These are phyloP conservation scores for Limulus polyphemus DNA, from an alignment of 2,888 invertebrate genomes.

Conservation along the genomic window DNA sequence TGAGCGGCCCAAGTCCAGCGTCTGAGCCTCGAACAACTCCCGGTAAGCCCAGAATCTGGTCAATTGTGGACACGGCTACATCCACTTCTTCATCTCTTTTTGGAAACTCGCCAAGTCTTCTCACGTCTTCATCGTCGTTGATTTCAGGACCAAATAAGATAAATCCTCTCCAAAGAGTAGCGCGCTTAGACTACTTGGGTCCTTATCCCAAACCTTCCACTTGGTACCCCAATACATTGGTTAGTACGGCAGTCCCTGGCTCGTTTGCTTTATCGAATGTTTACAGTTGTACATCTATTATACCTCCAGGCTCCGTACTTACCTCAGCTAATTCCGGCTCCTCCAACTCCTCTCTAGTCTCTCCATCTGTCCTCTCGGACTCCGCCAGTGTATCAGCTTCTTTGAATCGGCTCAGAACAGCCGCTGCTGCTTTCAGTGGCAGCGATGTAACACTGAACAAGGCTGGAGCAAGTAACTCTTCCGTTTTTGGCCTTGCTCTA, in stretches of 20 bases:
- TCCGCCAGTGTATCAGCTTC: conserved; percentile 19
- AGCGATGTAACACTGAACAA: too few species aligned
- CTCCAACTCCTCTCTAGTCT: conserved; percentile 14
- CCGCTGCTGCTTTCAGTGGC: conserved; percentile 16
- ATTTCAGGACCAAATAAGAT: too few species aligned
- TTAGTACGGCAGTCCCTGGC: conserved; percentile 14
- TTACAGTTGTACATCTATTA: conserved; percentile 22
- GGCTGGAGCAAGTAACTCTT: too few species aligned
- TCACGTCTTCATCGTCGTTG: conserved; percentile 14
- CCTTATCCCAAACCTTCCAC: conserved; percentile 12
- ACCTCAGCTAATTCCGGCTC: conserved; percentile 6
- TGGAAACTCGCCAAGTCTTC: conserved; percentile 9
- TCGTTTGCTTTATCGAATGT: conserved; percentile 22
- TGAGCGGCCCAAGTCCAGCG: conserved; percentile 1
- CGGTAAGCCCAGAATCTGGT: conserved; percentile 30
- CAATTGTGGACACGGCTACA: conserved; percentile 30
- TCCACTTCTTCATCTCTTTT: conserved; percentile 8
- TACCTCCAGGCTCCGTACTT: conserved; percentile 15
- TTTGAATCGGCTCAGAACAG: conserved; percentile 23
- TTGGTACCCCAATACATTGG: conserved; percentile 13
- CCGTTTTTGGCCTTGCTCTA: too few species aligned
- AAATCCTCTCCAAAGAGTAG: conserved; percentile 21
- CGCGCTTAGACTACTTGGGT: conserved; percentile 15
- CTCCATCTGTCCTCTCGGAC: conserved; percentile 15
- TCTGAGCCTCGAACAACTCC: conserved; percentile 10